phyloP scores from a whole-genome alignment of 2,113 vertebrate species.

The Sylvietta virens region DNA sequence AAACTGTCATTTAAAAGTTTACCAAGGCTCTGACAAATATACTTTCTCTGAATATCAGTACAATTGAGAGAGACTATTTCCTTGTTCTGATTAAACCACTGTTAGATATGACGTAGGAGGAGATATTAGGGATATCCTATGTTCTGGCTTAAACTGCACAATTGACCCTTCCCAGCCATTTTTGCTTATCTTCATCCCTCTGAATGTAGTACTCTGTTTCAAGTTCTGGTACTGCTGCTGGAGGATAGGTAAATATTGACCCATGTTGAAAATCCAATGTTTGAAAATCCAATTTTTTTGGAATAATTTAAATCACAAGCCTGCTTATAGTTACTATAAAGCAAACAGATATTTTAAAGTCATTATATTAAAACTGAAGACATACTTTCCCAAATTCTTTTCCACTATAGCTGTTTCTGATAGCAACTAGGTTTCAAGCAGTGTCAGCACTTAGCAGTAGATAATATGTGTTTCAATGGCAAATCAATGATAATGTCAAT shows the following conservation, averaged over 20 bases:
- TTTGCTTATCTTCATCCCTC: background rate
- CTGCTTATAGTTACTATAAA: background rate
- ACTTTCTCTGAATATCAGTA: background rate
- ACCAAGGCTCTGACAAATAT: background rate
- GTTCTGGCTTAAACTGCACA: background rate
- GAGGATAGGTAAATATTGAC: background rate
- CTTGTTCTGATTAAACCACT: background rate
- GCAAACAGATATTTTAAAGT: background rate
- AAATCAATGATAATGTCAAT: background rate
- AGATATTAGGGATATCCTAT: background rate
- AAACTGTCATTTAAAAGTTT: background rate
- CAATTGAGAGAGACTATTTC: background rate
- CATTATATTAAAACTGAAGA: background rate
- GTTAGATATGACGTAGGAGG: background rate
- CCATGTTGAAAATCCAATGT: background rate
- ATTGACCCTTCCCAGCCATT: accelerated
- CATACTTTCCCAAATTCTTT: background rate
- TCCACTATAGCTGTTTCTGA: background rate
- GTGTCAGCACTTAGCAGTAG: background rate
- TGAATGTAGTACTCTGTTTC: background rate
- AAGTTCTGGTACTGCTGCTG: background rate
- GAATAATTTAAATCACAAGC: background rate
- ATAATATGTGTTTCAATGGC: background rate
- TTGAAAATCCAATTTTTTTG: background rate
- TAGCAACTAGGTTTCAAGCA: background rate